Percentiles rank a stretch among this genome's conserved stretches.
These are phyloP conservation scores for Falco columbarius DNA, from an alignment of 2,797 vertebrate species.

Conservation along the genomic window DNA sequence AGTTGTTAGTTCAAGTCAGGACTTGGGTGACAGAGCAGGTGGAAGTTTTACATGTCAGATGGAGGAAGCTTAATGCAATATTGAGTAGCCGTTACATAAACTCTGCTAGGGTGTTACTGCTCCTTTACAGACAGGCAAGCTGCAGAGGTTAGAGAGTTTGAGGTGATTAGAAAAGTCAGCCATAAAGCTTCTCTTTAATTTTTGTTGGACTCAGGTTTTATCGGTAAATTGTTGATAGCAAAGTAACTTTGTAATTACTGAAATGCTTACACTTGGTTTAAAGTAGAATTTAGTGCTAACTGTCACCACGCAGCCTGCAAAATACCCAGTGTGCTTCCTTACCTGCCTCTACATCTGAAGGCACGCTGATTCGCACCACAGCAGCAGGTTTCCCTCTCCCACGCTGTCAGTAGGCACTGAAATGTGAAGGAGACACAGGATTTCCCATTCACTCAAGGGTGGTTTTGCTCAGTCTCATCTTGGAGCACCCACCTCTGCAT, in stretches of 20 bases:
- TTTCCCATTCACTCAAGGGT: background rate
- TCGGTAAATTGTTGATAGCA: background rate
- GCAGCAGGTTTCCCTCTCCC: background rate
- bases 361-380: background rate
- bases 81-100: slow-evolving; percentile 57
- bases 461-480: background rate
- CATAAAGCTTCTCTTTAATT: background rate
- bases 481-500: background rate
- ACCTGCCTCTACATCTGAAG: background rate
- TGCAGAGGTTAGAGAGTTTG: background rate
- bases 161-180: background rate
- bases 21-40: slow-evolving; percentile 64
- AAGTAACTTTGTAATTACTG: background rate
- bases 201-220: background rate
- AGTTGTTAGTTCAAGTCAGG: slow-evolving; percentile 63
- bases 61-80: slow-evolving; percentile 53
- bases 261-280: background rate
- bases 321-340: background rate
- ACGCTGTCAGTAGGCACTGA: background rate
- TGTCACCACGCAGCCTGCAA: background rate
- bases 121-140: slow-evolving; percentile 22
- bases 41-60: slow-evolving; percentile 46
- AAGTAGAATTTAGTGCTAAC: background rate
- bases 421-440: background rate
- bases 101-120: background rate